Evolutionary conservation across 2,113 vertebrate species (phyloP), one percentile per base, ranked within the genome.

Genomic region (Pollimyrus isidori): DNA sequence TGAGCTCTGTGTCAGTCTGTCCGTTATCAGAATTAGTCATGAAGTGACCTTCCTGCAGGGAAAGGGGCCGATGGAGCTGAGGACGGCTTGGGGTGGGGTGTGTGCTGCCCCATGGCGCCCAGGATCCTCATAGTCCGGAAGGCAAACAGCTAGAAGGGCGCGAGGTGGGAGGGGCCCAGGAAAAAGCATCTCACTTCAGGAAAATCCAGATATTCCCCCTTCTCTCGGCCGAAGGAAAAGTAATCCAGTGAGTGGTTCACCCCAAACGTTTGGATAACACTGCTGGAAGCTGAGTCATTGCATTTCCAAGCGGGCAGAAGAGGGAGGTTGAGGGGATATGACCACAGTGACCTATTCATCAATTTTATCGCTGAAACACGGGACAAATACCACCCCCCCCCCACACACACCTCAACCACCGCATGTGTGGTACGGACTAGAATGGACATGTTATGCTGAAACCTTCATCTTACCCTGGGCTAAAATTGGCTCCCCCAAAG

Each of bases 201-300:
- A 90, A 90, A 91, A 91, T 89, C 89, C 82, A 92, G 92, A 92
- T 62, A 90, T 73, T 88, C 62, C 39, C 84, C n/a, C 15, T 49
- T 58, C 85, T 87, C 49, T 35, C 85, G 62, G 26, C 15, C 6
- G 52, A 56, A 26, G 26, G 45, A 26, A 58, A 35, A 83, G 19
- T 7, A 48, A 65, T 19, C 17, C 52, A 7, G 13, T 6, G 13
- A 45, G 19, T 17, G 39, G 52, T 58, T 48, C 19, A 84, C 35
- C 52, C 23, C 11, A 85, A 85, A 11, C 26, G 6, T 89, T 84
- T 84, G 42, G 88, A 65, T 39, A 48, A 26, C 53, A 11, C 23
- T 90, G 80, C 80, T 88, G 17, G 49, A 73, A 53, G 69, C 87
- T 82, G 87, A 91, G 87, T 91, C 90, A 91, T n/a, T 42, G 26